Percentiles rank a stretch among this genome's conserved stretches.
Evolutionary conservation across 2,797 vertebrate species (phyloP).

Genomic region (Urophycis tenuis): DNA sequence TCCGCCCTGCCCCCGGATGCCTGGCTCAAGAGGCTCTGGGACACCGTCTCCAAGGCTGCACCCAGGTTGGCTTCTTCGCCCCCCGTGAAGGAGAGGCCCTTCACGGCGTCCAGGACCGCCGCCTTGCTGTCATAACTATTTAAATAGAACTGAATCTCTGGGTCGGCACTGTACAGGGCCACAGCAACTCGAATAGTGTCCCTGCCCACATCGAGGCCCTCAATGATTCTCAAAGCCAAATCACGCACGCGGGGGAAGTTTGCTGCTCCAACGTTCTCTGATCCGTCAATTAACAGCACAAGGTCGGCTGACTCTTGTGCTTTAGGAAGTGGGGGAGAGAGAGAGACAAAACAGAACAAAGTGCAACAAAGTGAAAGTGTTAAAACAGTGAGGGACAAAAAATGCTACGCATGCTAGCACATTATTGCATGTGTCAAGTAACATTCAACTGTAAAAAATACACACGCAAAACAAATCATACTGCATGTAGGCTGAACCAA

Average conservation of each 20-base stretch:
- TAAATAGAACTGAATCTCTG: constrained; percentile 83
- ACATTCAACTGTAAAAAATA: constrained; percentile 70
- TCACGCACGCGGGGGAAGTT: constrained; percentile 85
- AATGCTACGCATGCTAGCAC: constrained; percentile 73
- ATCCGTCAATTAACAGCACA: constrained; percentile 99
- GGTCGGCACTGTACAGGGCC: constrained; percentile 79
- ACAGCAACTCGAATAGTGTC: constrained; percentile 85
- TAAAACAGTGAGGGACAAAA: constrained; percentile 77
- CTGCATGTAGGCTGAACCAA: constrained; percentile 93
- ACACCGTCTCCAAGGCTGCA: constrained; percentile 82
- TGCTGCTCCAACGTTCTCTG: constrained; percentile 89
- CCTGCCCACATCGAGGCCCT: constrained; percentile 81
- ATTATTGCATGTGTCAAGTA: constrained; percentile 75
- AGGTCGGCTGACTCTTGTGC: constrained; percentile 93
- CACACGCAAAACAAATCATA: constrained; percentile 75
- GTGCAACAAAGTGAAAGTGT: constrained; percentile 86
- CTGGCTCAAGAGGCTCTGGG: constrained; percentile 77
- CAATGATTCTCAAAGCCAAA: constrained; percentile 90
- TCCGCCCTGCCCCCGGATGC: constrained; percentile 86
- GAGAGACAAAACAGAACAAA: constrained; percentile 71
- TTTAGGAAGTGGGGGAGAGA: constrained; percentile 65
- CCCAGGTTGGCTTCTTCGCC: constrained; percentile 84
- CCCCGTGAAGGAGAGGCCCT: constrained; percentile 75
- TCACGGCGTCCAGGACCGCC: constrained; percentile 79
- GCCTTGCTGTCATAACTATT: constrained; percentile 80